Evolutionary conservation across 1,140 invertebrate genomes (phyloP), one percentile per base, ranked within the genome.

Genomic region (Micrasema minimum): DNA sequence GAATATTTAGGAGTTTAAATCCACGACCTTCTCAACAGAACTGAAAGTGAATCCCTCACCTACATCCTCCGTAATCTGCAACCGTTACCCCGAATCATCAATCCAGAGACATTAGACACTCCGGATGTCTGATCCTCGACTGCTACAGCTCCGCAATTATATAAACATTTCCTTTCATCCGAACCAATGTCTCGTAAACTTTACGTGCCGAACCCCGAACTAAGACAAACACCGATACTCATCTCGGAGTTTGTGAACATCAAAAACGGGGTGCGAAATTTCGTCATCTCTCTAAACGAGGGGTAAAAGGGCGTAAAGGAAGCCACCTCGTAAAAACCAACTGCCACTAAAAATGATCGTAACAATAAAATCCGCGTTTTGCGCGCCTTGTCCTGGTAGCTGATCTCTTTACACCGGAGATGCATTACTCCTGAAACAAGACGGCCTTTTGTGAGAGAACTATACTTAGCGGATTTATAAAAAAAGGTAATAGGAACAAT

Each of bases 301-400:
- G 65, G 57, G 46, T 53, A 59, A 69, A 66, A 67, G 66, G 64
- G 68, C 53, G 68, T 64, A 68, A 71, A 74, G 72, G 72, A 74
- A 75, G 73, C 73, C 73, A 75, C 74, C 74, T 75, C 69, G 67
- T 75, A 75, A 75, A 75, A 75, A 75, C 66, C 66, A 75, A 75
- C 66, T 75, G 70, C 67, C 70, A 75, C 74, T 75, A 75, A 75
- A 75, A 72, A 75, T 75, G 74, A 75, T 75, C 74, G 74, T 75
- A 75, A 75, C 74, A 75, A 72, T 75, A 75, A 75, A 75, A 75
- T 75, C 70, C 74, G 66, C 74, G 70, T 72, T 72, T 37, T 67
- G 65, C 22, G 62, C 46, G 48, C 65, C 65, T 41, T 38, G 65
- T 55, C 16, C 31, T 5, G 11, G 38, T n/a, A 23, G 37, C 37